Evolutionary conservation across 2,113 vertebrate species (phyloP), one percentile per base, ranked within the genome.

Genomic region (Oncorhynchus mykiss): DNA sequence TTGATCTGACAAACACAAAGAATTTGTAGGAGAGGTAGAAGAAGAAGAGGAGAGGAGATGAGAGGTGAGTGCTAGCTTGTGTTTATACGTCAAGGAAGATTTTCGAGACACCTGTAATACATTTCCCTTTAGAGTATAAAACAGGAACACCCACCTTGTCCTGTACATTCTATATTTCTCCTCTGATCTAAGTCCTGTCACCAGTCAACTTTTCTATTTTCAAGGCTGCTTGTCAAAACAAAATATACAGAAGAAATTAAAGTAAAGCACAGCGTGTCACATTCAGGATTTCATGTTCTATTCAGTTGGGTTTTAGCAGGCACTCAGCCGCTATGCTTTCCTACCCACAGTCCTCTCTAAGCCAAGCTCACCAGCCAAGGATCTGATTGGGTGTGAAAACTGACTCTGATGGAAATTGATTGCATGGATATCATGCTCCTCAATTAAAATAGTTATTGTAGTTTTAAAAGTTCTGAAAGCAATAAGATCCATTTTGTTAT

Each of bases 401-500:
- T 67, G 79, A 83, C 80, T 71, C 80, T 84, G 86, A 89, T 79
- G 67, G 49, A 84, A 88, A 90, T 71, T 84, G 82, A 90, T 87
- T 80, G 83, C 84, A 76, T 77, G 79, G 71, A 82, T 85, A 76
- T 76, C 79, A 48, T 51, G 68, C 72, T 79, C 81, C 72, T 86
- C 82, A 84, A 86, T 89, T 86, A 85, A 80, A 90, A 80, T 81
- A 73, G 80, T 74, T 71, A 79, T 78, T 16, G 72, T 59, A 45
- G 80, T 27, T 71, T 86, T 84, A 54, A 72, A 31, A 77, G 77
- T 71, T 75, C 54, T 72, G 78, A 76, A 82, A 85, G 81, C 6
- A 66, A 4, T 16, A 66, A 29, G 12, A 66, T 85, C 81, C 81
- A 76, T 84, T 85, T 80, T 86, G 82, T 88, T 84, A 82, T 75